These are phyloP conservation scores for Gallinago solitaria DNA, from an alignment of 2,797 vertebrate genomes.

Conservation along the genomic window DNA sequence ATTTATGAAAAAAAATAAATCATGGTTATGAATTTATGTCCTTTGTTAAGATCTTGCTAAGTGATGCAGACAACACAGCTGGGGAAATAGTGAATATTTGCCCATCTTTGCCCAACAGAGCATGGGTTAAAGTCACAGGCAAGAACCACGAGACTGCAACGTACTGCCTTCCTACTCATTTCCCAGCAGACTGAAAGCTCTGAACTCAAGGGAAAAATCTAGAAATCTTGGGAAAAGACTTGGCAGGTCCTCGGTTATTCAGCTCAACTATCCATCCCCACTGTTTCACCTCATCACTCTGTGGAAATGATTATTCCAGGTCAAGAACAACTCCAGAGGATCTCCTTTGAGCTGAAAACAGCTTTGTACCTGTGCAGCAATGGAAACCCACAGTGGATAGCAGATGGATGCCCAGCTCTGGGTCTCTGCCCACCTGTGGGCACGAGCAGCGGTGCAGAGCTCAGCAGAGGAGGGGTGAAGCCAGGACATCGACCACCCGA, in stretches of 20 bases:
- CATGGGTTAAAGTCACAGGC: not conserved
- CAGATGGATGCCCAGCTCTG: not conserved
- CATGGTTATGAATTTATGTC: not conserved
- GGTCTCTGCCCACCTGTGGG: not conserved
- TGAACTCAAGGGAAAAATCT: not conserved
- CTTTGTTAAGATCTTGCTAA: not conserved
- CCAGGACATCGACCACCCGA: accelerated
- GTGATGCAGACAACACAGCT: not conserved
- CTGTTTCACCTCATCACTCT: not conserved
- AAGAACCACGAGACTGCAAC: accelerated
- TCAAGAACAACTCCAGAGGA: not conserved
- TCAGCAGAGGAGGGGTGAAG: not conserved
- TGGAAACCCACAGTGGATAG: not conserved
- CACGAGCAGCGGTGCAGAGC: accelerated
- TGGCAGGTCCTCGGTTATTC: not conserved
- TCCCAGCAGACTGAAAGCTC: not conserved
- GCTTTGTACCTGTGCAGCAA: not conserved
- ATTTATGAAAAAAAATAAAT: not conserved
- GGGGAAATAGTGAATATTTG: not conserved
- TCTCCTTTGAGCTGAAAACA: not conserved
- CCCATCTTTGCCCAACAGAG: not conserved
- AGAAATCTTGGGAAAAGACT: not conserved
- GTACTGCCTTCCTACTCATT: not conserved
- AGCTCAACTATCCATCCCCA: not conserved
- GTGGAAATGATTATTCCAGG: not conserved